Base-by-base conservation (phyloP, 2,888 invertebrate genomes). In the Charanyca ferruginea region DNA sequence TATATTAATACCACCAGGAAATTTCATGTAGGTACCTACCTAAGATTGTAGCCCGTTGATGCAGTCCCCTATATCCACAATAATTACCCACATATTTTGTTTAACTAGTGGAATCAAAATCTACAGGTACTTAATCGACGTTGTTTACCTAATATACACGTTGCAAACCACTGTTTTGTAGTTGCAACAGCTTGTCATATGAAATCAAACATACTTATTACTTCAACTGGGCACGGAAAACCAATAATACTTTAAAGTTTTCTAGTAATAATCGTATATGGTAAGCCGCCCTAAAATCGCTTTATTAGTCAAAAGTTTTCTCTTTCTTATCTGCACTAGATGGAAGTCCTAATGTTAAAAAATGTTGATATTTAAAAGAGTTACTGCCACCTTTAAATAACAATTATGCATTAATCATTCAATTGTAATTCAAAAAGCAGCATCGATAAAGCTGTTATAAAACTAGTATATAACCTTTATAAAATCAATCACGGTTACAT, bases 71-170 rank as follows among this genome's bases (percentile, higher is more conserved):
- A 52, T 47, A 68, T 60, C 20, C 1, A 41, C 13, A 41, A 52
- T 68, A 68, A 68, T 60, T 60, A 60, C 69, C 59, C 8, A 60
- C 32, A 60, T 68, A 67, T 68, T 67, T 68, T 32, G 59, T 67
- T 60, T 22, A 68, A 59, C 28, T 20, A 42, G 18, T 25, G 5
- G 28, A 28, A 42, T 51, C 54, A 45, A 57, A 25, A 57, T 51
- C 38, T 63, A 16, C 8, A 35, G 3, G 68, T 47, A n/a, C n/a
- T n/a, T n/a, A 41, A 49, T 42, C 48, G 11, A 69, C 3, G 47
- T 69, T 53, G 47, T 69, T 70, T 62, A 70, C 49, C 23, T 51
- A 63, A 32, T 42, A 53, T 38, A 63, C 51, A 63, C 44, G 51
- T 11, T 51, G 41, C 45, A 16, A 51, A 44, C 44, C 3, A 48